Evolutionary conservation across 2,113 vertebrate species (phyloP).

Genomic region (Hippolais icterina): DNA sequence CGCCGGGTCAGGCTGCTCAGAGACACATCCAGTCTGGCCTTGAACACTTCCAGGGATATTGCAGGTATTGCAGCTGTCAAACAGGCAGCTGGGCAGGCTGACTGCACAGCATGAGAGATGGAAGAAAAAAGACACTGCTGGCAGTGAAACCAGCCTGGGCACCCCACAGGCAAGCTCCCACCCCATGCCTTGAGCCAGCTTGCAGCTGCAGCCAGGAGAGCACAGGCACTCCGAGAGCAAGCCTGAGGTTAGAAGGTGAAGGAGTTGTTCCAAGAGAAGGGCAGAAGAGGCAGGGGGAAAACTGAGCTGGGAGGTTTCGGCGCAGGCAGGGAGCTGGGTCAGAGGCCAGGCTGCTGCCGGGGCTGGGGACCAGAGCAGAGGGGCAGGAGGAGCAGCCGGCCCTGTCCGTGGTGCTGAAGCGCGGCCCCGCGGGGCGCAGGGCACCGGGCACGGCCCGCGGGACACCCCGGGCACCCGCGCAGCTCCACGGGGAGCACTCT

Average conservation of each 20-base stretch:
- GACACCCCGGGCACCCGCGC: background rate
- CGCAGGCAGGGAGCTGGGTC: background rate
- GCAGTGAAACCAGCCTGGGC: background rate
- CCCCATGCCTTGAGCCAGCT: background rate
- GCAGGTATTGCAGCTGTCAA: background rate
- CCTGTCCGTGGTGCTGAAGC: slow-evolving; percentile 64
- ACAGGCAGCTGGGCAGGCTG: background rate
- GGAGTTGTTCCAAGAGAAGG: background rate
- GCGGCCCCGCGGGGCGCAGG: background rate
- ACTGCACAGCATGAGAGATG: background rate
- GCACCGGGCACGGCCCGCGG: background rate
- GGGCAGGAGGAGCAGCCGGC: background rate
- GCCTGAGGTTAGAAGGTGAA: background rate
- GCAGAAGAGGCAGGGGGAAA: background rate
- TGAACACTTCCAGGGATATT: background rate
- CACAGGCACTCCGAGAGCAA: background rate
- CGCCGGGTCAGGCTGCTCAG: background rate
- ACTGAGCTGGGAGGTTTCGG: background rate
- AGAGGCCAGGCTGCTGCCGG: background rate
- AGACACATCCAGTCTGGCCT: background rate
- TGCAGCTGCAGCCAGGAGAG: background rate
- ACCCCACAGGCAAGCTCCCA: background rate
- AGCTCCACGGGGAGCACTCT: background rate
- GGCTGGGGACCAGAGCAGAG: accelerated
- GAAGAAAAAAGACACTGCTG: background rate